A percentile compares a stretch with the other conserved stretches of the same genome.
Conservation (phyloP, 2,888 invertebrate genomes). For the Drosophila diplacantha region DNA sequence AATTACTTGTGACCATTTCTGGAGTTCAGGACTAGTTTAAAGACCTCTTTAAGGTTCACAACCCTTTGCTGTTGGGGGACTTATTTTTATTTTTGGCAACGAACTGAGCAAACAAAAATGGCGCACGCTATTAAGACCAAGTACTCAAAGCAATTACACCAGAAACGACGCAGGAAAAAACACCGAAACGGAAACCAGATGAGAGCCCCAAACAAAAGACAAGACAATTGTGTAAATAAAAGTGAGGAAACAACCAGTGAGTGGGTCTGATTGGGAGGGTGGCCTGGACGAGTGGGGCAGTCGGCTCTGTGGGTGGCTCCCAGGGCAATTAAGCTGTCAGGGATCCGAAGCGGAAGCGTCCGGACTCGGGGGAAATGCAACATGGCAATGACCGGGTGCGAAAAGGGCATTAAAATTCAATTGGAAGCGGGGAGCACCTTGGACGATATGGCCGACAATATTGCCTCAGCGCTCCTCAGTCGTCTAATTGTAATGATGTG, state of each 20-base stretch:
- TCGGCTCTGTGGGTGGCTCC: neutral
- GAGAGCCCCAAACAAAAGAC: conserved; percentile 18
- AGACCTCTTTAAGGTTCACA: conserved; percentile 21
- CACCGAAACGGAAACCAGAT: conserved; percentile 12
- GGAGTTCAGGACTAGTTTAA: conserved; percentile 6
- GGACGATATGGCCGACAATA: conserved; percentile 1
- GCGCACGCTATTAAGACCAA: conserved; percentile 16
- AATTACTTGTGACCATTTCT: conserved; percentile 5
- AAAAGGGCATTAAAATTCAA: conserved; percentile 25
- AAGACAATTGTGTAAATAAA: conserved; percentile 50
- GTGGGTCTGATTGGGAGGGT: conserved; percentile 23
- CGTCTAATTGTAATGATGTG: conserved; percentile 29
- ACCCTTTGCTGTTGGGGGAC: conserved; percentile 6
- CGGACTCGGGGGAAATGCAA: conserved; percentile 13
- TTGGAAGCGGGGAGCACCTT: conserved; percentile 1
- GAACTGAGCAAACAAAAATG: conserved; percentile 8
- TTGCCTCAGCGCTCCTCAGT: neutral
- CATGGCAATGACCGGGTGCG: conserved; percentile 20
- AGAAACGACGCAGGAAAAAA: conserved; percentile 7
- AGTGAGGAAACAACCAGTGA: conserved; percentile 33
- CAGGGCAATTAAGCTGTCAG: conserved; percentile 30
- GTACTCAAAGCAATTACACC: conserved; percentile 33
- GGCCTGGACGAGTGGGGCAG: conserved; percentile 2
- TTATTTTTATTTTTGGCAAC: conserved; percentile 15
- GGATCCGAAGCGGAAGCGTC: conserved; percentile 10